Base-by-base conservation (phyloP, 2,888 invertebrate genomes). In the Synergus laeviventris region DNA sequence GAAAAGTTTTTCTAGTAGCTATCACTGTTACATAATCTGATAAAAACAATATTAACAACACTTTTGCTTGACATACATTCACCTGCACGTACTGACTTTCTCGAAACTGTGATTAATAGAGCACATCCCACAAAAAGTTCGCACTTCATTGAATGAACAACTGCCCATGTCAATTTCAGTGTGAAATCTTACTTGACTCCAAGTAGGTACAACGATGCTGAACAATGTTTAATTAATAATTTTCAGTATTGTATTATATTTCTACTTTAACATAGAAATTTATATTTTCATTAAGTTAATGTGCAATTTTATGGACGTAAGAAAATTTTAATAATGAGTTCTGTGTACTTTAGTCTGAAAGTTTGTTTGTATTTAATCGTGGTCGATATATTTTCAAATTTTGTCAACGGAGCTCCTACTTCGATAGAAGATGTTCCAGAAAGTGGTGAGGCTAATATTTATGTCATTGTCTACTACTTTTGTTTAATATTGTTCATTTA, bases 81-180 rank as follows among this genome's bases (percentile, higher is more conserved):
- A 59, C 74, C 54, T 21, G 36, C 54, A 59, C 38, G 24, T 59
- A 74, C 38, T 74, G 39, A 74, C 74, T 74, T 38, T 70, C 70
- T 70, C 70, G 16, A 49, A 31, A 24, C 45, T 49, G 11, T 49
- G 70, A 45, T 70, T 70, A 70, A 49, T 70, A 49, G 49, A 70
- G 24, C 45, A 70, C 31, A 31, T n/a, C 49, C 0, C n/a, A 11
- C 8, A 49, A 70, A 70, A 70, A 31, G 45, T 49, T 16, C 9
- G 16, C 12, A n/a, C 64, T 42, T 39, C 64, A 64, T 39, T 64
- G 64, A 64, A 42, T 64, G 39, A 18, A 39, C 18, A 49, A n/a
- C 45, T 21, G 16, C n/a, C 24, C 31, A 16, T 8, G 8, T 70
- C 31, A 70, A 49, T 16, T 49, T 70, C 31, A 70, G 70, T 70